Evolutionary conservation across 1,140 invertebrate genomes (phyloP).

Genomic region (Kradibia gibbosae): DNA sequence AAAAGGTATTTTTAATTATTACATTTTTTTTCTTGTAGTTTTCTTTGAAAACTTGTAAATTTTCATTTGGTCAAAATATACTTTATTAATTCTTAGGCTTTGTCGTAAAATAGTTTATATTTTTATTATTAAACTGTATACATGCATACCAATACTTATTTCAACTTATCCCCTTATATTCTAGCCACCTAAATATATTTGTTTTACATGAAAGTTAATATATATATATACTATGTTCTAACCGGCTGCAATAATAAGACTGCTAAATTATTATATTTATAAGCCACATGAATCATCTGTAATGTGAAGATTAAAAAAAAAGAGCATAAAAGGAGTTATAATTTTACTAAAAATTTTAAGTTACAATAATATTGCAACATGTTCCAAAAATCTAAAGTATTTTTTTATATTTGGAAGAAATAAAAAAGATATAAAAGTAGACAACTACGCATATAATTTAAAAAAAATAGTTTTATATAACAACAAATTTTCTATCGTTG

Average conservation of each 20-base stretch:
- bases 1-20: too few relatives aligned
- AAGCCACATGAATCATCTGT: not conserved
- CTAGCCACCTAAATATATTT: too few relatives aligned
- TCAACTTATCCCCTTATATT: too few relatives aligned
- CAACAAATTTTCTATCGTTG: not conserved
- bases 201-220: too few relatives aligned
- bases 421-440: not conserved
- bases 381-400: not conserved
- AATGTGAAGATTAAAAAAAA: not conserved
- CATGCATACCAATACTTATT: too few relatives aligned
- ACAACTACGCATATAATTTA: not conserved
- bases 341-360: not conserved
- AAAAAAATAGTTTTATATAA: not conserved
- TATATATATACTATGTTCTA: not conserved
- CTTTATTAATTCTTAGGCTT: too few relatives aligned
- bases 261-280: not conserved
- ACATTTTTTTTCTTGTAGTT: too few relatives aligned
- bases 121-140: too few relatives aligned
- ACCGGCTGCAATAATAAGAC: not conserved
- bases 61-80: too few relatives aligned
- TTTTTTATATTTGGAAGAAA: not conserved
- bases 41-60: too few relatives aligned
- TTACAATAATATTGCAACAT: not conserved
- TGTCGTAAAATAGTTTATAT: too few relatives aligned
- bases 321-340: not conserved